Percentiles rank a stretch among this genome's conserved stretches.
phyloP scores from a whole-genome alignment of 2,113 vertebrate species.

The Oxyura jamaicensis region DNA sequence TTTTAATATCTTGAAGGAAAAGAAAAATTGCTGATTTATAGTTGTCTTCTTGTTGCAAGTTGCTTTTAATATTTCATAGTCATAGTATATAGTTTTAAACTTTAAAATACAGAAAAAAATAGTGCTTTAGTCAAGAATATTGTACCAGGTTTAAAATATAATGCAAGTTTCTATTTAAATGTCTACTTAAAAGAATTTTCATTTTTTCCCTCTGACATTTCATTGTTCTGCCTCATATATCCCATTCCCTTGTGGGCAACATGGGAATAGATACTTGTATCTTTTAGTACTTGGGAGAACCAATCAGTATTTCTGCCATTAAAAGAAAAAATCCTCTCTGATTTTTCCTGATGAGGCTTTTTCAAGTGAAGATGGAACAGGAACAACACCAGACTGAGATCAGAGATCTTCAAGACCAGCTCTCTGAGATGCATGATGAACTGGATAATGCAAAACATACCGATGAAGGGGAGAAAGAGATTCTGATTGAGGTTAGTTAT shows the following conservation, averaged over 20 bases:
- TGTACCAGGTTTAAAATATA: background rate
- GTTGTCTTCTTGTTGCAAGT: background rate
- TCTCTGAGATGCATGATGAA: conserved; percentile 98
- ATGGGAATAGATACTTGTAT: background rate
- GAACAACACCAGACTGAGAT: conserved; percentile 96
- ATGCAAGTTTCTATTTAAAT: background rate
- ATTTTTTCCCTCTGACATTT: background rate
- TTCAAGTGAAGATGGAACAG: conserved; percentile 96
- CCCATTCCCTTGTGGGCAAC: background rate
- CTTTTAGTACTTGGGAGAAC: background rate
- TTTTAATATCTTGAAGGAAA: background rate
- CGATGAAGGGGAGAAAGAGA: conserved; percentile 84
- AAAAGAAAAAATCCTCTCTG: background rate
- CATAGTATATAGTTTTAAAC: background rate
- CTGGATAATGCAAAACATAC: conserved; percentile 87
- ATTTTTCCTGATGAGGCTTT: conserved; percentile 80
- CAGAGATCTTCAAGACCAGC: conserved; percentile 96
- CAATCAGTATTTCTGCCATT: background rate
- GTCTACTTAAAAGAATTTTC: background rate
- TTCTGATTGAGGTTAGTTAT: conserved; percentile 84
- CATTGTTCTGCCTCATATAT: background rate
- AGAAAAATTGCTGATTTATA: background rate
- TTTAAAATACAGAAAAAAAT: background rate
- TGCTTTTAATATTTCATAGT: background rate
- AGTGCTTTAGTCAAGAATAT: background rate